phyloP scores from a whole-genome alignment of 2,113 vertebrate species.

The Lates calcarifer region DNA sequence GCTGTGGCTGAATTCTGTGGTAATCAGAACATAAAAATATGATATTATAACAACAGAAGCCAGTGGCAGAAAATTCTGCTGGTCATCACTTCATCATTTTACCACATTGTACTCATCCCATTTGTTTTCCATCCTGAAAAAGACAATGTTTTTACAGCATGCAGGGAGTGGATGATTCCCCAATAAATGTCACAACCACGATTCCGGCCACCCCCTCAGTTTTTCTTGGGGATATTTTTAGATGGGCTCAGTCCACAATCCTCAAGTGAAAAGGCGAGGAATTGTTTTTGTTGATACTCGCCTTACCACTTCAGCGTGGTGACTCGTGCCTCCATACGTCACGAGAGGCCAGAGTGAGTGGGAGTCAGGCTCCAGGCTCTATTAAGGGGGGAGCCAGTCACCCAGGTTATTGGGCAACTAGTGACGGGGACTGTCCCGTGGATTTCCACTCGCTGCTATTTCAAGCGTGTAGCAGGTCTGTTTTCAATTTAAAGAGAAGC shows the following conservation, averaged over 20 bases:
- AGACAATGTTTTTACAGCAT: conserved; percentile 66
- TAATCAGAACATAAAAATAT: conserved; percentile 36
- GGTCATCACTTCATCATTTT: conserved; percentile 56
- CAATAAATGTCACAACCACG: conserved; percentile 77
- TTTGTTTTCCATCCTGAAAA: conserved; percentile 72
- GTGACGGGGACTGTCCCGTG: conserved; percentile 64
- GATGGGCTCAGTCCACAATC: conserved; percentile 62
- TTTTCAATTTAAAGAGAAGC: conserved; percentile 79
- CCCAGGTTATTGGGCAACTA: conserved; percentile 65
- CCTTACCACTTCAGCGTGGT: conserved; percentile 80
- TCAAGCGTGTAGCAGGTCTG: conserved; percentile 71
- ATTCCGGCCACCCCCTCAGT: conserved; percentile 67
- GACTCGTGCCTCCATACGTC: conserved; percentile 81
- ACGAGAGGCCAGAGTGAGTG: conserved; percentile 76
- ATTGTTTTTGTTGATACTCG: conserved; percentile 79
- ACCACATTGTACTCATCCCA: conserved; percentile 64
- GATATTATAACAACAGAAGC: conserved; percentile 49
- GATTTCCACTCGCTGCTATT: conserved; percentile 80
- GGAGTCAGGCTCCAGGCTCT: conserved; percentile 80
- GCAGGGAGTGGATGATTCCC: conserved; percentile 70
- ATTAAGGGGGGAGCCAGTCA: conserved; percentile 76
- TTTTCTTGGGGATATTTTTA: conserved; percentile 81
- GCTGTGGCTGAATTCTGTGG: conserved; percentile 32
- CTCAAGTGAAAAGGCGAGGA: conserved; percentile 70
- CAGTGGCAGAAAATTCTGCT: conserved; percentile 37